Base-by-base conservation (phyloP, 2,113 vertebrate species). In the Nansenia antarctica region DNA sequence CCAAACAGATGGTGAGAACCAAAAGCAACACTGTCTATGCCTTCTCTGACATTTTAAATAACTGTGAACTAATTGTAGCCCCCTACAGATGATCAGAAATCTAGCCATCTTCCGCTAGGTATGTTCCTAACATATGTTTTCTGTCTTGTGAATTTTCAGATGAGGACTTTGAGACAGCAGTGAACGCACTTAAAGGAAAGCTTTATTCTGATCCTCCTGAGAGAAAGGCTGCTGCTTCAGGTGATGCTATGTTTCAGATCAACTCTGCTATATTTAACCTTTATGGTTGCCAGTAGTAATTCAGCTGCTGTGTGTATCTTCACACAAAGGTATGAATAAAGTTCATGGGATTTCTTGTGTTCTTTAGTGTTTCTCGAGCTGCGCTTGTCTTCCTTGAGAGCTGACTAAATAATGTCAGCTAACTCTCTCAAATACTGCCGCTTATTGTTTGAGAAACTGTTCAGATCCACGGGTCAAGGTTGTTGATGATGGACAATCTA, bases 131-230 rank as follows among this genome's bases (percentile, higher is more conserved):
- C 3, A 2, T 27, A 24, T 27, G 55, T 54, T 63, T 9, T 8
- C 77, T 80, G 3, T 59, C n/a, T n/a, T 30, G 9, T 80, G 54
- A n/a, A 32, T 69, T 83, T 81, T 54, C 83, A 99, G 97, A 98
- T 91, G 98, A 99, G 86, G 95, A 98, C 82, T 99, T 92, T 62
- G 95, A 96, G 80, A 93, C 92, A 6, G 96, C 97, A 65, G 94
- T 99, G 61, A 95, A 82, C 81, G 95, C 93, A 30, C 92, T 99
- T 73, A 95, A 96, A 80, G 97, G 98, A 83, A 96, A 89, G 53
- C 86, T 99, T 0, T 99, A 99, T 88, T 81, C 76, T 27, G 93
- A 93, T 49, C 68, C 88, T 71, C 82, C 74, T 63, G 75, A 88
- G 76, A 74, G 78, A 67, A 62, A 26, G 9, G 42, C 72, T n/a